Conservation (phyloP, 2,797 vertebrate genomes). For the Gymnocypris eckloni region DNA sequence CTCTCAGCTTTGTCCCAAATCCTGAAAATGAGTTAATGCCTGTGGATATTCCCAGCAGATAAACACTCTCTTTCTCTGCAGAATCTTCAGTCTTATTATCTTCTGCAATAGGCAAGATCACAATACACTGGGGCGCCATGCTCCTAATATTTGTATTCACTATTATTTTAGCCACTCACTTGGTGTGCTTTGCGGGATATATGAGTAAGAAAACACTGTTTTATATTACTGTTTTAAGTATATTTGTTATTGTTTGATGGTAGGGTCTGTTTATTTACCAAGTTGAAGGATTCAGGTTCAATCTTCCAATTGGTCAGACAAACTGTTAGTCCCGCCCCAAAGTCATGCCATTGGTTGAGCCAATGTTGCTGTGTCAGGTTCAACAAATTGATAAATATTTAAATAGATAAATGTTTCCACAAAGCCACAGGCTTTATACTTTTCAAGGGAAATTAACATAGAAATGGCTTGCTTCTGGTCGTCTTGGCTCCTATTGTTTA, state of each 20-base stretch:
- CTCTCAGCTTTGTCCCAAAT: conserved; percentile 20
- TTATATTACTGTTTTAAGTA: neutral
- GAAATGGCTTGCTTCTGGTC: neutral
- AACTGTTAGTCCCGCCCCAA: neutral
- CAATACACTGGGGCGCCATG: neutral
- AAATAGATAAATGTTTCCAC: neutral
- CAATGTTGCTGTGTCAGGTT: neutral
- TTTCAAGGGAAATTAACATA: neutral
- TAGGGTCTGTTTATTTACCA: neutral
- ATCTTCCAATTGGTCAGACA: neutral
- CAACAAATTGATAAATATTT: neutral
- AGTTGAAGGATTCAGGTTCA: neutral
- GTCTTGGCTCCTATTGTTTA: neutral
- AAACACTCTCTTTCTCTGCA: conserved; percentile 12
- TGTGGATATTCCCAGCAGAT: conserved; percentile 25
- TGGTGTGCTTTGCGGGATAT: neutral
- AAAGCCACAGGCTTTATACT: neutral
- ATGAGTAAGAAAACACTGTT: neutral
- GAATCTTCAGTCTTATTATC: conserved; percentile 11
- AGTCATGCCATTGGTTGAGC: neutral
- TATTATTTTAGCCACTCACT: neutral
- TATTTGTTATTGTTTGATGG: neutral
- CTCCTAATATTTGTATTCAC: neutral
- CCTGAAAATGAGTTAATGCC: conserved; percentile 38
- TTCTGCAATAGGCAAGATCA: neutral